phyloP scores from a whole-genome alignment of 1,140 invertebrate species.

The Centruroides vittatus region DNA sequence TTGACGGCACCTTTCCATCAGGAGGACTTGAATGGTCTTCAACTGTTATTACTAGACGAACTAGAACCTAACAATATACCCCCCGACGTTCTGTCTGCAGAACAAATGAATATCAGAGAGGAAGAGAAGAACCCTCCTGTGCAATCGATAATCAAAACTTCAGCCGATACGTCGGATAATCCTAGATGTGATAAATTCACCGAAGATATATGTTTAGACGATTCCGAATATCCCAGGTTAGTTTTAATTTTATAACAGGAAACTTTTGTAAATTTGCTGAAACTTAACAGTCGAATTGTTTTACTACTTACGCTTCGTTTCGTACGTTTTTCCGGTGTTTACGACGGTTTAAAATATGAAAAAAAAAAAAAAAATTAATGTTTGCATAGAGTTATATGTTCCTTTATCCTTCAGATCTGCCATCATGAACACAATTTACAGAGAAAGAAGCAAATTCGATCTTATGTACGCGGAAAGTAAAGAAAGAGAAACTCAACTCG shows the following conservation, averaged over 20 bases:
- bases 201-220: constrained; percentile 54
- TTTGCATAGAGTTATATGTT: too few relatives aligned
- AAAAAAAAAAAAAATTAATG: neutral
- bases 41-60: too few relatives aligned
- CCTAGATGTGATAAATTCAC: constrained; percentile 53
- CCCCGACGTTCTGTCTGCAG: too few relatives aligned
- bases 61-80: too few relatives aligned
- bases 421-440: constrained; percentile 54
- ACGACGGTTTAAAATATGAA: neutral
- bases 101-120: too few relatives aligned
- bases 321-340: too few relatives aligned
- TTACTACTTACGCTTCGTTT: too few relatives aligned
- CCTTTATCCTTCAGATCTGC: constrained; percentile 29
- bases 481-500: constrained; percentile 29
- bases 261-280: neutral
- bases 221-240: constrained; percentile 61
- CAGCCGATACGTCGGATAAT: too few relatives aligned
- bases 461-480: constrained; percentile 52
- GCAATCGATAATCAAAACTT: too few relatives aligned
- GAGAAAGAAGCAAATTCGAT: constrained; percentile 49
- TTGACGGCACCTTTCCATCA: too few relatives aligned
- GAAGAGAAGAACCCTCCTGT: too few relatives aligned
- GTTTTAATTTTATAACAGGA: constrained; percentile 21
- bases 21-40: too few relatives aligned
- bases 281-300: neutral